phyloP scores from a whole-genome alignment of 2,888 invertebrate genomes.

The Agrenia bidenticulata region DNA sequence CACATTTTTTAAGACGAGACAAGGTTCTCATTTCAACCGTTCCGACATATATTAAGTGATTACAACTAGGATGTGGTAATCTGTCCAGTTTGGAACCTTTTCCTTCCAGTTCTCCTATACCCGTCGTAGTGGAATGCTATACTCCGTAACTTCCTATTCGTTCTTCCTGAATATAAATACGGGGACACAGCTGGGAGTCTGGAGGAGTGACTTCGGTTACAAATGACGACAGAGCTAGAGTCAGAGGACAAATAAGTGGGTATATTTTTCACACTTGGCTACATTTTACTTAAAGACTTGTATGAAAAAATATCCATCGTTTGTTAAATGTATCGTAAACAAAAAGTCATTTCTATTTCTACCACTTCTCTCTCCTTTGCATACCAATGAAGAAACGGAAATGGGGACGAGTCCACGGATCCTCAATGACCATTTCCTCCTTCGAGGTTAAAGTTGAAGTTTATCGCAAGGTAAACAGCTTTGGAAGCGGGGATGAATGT shows the following conservation, averaged over 20 bases:
- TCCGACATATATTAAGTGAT: slow-evolving; percentile 22
- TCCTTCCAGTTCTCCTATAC: too few relatives aligned
- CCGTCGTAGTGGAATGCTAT: too few relatives aligned
- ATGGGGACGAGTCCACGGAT: too few relatives aligned
- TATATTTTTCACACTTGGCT: slow-evolving; percentile 14
- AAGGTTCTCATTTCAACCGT: slow-evolving; percentile 15
- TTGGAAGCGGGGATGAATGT: too few relatives aligned
- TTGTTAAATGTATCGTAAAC: slow-evolving; percentile 33
- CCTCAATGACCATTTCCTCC: too few relatives aligned
- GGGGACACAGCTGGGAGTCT: background rate
- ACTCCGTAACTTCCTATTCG: too few relatives aligned
- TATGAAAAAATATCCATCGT: slow-evolving; percentile 14
- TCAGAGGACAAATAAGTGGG: slow-evolving; percentile 19
- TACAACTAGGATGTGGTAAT: slow-evolving; percentile 18
- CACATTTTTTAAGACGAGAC: too few relatives aligned
- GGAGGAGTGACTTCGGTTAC: background rate
- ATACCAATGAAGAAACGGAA: slow-evolving; percentile 8
- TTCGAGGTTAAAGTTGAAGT: too few relatives aligned
- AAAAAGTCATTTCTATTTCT: slow-evolving; percentile 30
- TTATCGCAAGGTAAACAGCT: too few relatives aligned
- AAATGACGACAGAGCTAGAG: slow-evolving; percentile 6
- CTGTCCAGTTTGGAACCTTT: slow-evolving; percentile 1
- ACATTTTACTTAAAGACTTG: background rate
- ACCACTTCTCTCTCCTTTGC: slow-evolving; percentile 7
- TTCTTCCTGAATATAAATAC: too few relatives aligned